A percentile compares a stretch with the other conserved stretches of the same genome.
Evolutionary conservation across 2,888 invertebrate species (phyloP).

Genomic region (Parasteatoda lunata): DNA sequence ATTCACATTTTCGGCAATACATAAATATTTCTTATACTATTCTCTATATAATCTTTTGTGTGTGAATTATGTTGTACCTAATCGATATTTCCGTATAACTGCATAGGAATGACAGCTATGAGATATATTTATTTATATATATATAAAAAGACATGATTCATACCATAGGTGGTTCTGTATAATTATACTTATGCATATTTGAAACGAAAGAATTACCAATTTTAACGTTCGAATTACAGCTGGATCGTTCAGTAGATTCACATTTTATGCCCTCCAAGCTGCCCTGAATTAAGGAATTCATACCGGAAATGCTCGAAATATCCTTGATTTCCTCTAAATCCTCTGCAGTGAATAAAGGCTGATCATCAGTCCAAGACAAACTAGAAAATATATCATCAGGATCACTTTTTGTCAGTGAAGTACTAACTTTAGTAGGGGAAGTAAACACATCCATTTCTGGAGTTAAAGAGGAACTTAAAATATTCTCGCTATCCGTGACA

Average conservation of each 20-base stretch:
- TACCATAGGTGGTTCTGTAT: constrained; percentile 12
- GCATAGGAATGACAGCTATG: constrained; percentile 47
- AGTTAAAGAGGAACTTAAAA: constrained; percentile 33
- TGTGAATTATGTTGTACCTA: neutral
- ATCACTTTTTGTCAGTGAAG: constrained; percentile 26
- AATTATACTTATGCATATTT: constrained; percentile 25
- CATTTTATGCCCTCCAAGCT: constrained; percentile 19
- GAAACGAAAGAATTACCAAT: constrained; percentile 12
- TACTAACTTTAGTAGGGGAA: constrained; percentile 35
- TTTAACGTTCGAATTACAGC: constrained; percentile 17
- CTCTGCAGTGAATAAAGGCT: constrained; percentile 44
- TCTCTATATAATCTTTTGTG: constrained; percentile 11
- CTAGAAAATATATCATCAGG: constrained; percentile 31
- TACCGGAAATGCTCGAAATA: constrained; percentile 33
- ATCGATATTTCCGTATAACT: neutral
- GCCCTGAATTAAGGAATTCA: constrained; percentile 3
- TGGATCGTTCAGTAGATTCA: constrained; percentile 30
- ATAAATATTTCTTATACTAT: constrained; percentile 15
- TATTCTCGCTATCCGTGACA: constrained; percentile 21
- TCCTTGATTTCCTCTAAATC: constrained; percentile 57
- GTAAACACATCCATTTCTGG: constrained; percentile 35
- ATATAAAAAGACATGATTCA: constrained; percentile 8
- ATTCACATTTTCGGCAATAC: constrained; percentile 10
- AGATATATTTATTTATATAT: constrained; percentile 2
- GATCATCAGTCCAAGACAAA: constrained; percentile 34